Evolutionary conservation across 2,888 invertebrate species (phyloP).

Genomic region (Temnothorax ravouxi): DNA sequence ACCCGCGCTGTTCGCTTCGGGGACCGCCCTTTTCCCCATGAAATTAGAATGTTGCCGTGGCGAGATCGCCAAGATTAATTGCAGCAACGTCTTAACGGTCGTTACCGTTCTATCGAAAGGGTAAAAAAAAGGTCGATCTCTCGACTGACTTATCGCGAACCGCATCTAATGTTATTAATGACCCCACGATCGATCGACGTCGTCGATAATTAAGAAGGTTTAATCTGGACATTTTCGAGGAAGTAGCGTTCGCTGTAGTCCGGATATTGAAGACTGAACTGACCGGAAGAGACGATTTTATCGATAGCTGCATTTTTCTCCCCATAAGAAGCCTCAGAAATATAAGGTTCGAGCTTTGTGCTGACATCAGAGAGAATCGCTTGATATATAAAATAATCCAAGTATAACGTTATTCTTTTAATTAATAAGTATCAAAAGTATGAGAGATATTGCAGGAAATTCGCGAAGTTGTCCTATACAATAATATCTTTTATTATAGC

Average conservation of each 20-base stretch:
- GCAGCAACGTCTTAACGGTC: constrained; percentile 55
- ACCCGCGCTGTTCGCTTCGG: not conserved
- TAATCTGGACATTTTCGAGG: constrained; percentile 53
- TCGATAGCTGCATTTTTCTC: constrained; percentile 15
- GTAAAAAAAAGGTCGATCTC: constrained; percentile 46
- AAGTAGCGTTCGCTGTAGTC: constrained; percentile 55
- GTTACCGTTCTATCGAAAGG: constrained; percentile 46
- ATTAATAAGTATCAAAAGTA: constrained; percentile 6
- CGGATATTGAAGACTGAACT: constrained; percentile 54
- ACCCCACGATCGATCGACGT: constrained; percentile 50
- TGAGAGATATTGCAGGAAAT: not conserved
- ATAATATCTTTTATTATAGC: no score
- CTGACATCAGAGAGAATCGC: not conserved
- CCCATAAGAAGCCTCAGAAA: not conserved
- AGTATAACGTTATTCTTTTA: not conserved
- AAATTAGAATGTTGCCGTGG: constrained; percentile 52
- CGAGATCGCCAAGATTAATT: constrained; percentile 48
- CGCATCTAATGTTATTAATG: constrained; percentile 58
- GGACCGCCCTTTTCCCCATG: constrained; percentile 23
- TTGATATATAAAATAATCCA: not conserved
- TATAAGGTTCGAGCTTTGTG: not conserved
- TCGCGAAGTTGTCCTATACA: not conserved
- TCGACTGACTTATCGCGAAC: constrained; percentile 51
- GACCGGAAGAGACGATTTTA: constrained; percentile 40
- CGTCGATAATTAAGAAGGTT: constrained; percentile 56